Evolutionary conservation across 2,797 vertebrate species (phyloP).

Genomic region (Tapera naevia): DNA sequence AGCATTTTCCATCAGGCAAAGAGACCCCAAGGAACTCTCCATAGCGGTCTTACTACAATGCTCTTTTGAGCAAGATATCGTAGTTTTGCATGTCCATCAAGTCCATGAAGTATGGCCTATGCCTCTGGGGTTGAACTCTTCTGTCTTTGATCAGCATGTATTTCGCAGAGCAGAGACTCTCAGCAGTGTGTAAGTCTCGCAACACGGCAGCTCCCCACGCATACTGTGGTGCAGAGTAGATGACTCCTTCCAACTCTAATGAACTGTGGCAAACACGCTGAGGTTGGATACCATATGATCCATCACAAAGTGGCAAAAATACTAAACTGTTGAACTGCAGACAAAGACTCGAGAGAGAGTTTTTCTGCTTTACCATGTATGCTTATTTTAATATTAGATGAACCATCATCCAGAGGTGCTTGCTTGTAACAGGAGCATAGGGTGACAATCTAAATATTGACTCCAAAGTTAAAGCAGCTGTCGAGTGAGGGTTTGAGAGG

Average conservation of each 20-base stretch:
- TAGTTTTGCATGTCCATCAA: neutral
- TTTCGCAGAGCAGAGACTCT: neutral
- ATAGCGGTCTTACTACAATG: neutral
- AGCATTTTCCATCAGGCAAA: neutral
- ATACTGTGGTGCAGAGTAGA: fast-evolving
- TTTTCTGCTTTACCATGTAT: neutral
- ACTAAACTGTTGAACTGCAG: neutral
- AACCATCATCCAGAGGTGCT: neutral
- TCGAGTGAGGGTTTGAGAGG: neutral
- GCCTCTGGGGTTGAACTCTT: neutral
- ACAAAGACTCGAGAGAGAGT: neutral
- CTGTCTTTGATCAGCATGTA: neutral
- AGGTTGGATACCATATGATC: neutral
- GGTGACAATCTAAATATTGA: neutral
- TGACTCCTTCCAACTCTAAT: neutral
- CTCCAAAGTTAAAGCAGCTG: neutral
- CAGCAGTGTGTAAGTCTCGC: neutral
- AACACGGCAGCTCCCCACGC: neutral
- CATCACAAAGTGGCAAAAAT: neutral
- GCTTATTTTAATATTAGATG: neutral
- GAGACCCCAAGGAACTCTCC: neutral
- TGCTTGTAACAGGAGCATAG: neutral
- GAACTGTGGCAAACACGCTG: neutral
- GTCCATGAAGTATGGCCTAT: neutral
- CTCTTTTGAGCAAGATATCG: neutral